Evolutionary conservation across 1,140 invertebrate genomes (phyloP).

Genomic region (Uloborus diversus): DNA sequence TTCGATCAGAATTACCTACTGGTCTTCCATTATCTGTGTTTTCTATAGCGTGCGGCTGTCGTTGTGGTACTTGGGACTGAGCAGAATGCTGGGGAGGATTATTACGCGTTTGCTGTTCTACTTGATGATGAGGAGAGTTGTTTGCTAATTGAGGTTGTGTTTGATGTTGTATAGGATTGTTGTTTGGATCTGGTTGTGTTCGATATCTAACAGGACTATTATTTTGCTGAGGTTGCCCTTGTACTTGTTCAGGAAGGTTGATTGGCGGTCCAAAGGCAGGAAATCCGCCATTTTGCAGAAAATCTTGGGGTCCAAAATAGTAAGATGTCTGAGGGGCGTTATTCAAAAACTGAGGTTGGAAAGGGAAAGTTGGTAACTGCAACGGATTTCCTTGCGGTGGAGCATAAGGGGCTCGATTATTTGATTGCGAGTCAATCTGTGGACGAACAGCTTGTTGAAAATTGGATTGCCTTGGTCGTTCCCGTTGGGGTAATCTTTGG

Average conservation of each 20-base stretch:
- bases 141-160: background rate
- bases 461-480: background rate
- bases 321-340: background rate
- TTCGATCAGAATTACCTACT: background rate
- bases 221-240: background rate
- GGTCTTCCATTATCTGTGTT: no score
- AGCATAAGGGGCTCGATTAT: background rate
- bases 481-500: background rate
- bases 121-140: no score
- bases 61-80: no score
- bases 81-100: no score
- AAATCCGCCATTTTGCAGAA: background rate
- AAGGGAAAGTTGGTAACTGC: conserved; percentile 22
- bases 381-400: background rate
- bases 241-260: background rate
- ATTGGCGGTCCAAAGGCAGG: background rate
- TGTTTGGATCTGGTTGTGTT: background rate
- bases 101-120: no score
- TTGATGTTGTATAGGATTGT: background rate
- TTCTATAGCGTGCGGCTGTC: no score
- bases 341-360: conserved; percentile 13
- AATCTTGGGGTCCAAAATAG: background rate
- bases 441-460: background rate
- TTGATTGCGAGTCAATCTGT: background rate
- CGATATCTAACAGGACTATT: background rate